phyloP scores from a whole-genome alignment of 2,888 invertebrate genomes.

The Octonoba sinensis region DNA sequence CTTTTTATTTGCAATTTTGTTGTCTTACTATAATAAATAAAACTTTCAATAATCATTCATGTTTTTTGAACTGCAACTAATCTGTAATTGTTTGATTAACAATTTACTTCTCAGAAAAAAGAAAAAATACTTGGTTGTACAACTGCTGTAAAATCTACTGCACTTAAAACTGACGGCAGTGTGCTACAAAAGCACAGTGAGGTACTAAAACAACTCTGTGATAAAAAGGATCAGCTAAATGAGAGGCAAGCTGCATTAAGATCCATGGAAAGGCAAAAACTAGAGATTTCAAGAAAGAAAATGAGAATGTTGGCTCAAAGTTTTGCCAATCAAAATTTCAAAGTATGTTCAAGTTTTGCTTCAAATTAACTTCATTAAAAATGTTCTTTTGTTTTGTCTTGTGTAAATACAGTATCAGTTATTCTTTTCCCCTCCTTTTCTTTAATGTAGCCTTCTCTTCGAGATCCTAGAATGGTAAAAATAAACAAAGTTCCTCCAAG shows the following conservation, averaged over 20 bases:
- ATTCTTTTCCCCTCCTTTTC: background rate
- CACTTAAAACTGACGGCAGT: background rate
- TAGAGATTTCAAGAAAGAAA: background rate
- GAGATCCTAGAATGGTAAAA: slow-evolving; percentile 21
- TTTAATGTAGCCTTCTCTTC: background rate
- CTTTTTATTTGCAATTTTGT: too few relatives aligned
- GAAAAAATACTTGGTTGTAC: background rate
- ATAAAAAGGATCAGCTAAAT: slow-evolving; percentile 15
- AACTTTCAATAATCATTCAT: too few relatives aligned
- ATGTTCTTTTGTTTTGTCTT: background rate
- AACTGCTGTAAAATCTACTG: background rate
- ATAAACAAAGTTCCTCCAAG: background rate
- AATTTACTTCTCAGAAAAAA: too few relatives aligned
- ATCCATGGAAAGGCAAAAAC: too few relatives aligned
- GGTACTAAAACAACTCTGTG: slow-evolving; percentile 20
- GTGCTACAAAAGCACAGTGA: background rate
- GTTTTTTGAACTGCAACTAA: too few relatives aligned
- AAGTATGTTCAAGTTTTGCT: slow-evolving; percentile 1
- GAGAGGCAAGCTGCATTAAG: background rate
- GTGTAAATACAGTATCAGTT: background rate
- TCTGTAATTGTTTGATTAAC: too few relatives aligned
- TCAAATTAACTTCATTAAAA: background rate
- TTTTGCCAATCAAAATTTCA: background rate
- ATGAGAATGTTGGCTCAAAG: background rate
- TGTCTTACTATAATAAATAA: too few relatives aligned